phyloP scores from a whole-genome alignment of 2,797 vertebrate species.

The Tarsius wallacei region DNA sequence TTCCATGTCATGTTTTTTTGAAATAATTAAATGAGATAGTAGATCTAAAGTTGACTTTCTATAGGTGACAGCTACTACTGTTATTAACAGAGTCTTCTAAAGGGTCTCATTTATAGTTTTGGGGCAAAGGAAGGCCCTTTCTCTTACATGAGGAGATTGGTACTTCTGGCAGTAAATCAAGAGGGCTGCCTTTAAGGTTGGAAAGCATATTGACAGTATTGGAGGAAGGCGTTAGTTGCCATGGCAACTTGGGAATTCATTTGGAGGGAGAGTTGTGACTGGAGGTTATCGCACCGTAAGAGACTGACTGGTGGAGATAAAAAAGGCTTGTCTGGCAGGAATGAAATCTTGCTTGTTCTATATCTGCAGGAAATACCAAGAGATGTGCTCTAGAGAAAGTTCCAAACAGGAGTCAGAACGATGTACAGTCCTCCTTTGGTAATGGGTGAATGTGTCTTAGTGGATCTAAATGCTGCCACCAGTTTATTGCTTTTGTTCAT shows the following conservation, averaged over 20 bases:
- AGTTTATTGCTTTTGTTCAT: slow-evolving; percentile 59
- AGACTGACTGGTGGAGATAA: slow-evolving; percentile 55
- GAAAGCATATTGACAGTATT: slow-evolving; percentile 68
- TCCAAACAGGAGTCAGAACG: not conserved
- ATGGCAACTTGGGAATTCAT: slow-evolving; percentile 77
- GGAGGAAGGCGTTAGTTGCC: slow-evolving; percentile 71
- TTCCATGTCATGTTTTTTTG: not conserved
- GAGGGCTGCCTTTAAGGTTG: not conserved
- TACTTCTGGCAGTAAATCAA: slow-evolving; percentile 68
- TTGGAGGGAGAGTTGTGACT: slow-evolving; percentile 71
- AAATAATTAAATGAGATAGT: slow-evolving; percentile 64
- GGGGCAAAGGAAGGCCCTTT: slow-evolving; percentile 56
- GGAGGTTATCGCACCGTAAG: slow-evolving; percentile 53
- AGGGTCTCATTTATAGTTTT: slow-evolving; percentile 37
- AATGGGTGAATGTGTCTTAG: not conserved
- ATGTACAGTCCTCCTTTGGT: not conserved
- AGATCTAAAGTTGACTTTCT: not conserved
- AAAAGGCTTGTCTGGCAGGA: slow-evolving; percentile 31
- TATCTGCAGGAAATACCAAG: slow-evolving; percentile 56
- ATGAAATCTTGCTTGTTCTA: not conserved
- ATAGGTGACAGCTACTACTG: not conserved
- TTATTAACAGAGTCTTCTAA: slow-evolving; percentile 50
- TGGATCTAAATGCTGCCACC: not conserved
- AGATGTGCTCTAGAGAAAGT: slow-evolving; percentile 14
- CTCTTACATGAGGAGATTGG: slow-evolving; percentile 56